Evolutionary conservation across 1,140 invertebrate species (phyloP).

Genomic region (Anastrepha obliqua): DNA sequence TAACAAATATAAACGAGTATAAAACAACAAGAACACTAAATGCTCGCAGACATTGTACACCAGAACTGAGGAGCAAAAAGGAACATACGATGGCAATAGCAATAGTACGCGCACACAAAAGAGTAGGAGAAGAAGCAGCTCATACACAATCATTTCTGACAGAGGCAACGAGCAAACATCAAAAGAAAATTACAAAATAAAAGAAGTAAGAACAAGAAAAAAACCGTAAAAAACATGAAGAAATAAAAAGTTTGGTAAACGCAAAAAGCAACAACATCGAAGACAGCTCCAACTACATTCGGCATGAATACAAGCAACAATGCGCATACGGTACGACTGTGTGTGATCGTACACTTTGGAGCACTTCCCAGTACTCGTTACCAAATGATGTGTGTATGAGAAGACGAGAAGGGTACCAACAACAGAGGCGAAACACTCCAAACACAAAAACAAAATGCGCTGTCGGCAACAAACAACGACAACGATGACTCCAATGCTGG

Average conservation of each 20-base stretch:
- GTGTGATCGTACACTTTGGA: neutral
- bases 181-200: slow-evolving; percentile 42
- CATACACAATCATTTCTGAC: neutral
- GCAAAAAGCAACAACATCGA: neutral
- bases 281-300: neutral
- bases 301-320: neutral
- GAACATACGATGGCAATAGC: no score
- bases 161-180: slow-evolving; percentile 39
- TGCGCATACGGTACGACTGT: neutral
- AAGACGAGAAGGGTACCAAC: no score
- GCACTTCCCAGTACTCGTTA: neutral
- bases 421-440: neutral
- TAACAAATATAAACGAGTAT: neutral
- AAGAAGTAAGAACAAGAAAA: neutral
- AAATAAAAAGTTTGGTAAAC: neutral
- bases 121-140: no score
- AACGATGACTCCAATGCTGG: neutral
- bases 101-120: no score
- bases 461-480: neutral
- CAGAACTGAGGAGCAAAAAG: neutral
- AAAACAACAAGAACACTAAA: neutral
- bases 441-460: neutral
- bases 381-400: neutral
- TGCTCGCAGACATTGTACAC: neutral
- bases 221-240: neutral